These are phyloP conservation scores for Cheilosia variabilis DNA, from an alignment of 2,888 invertebrate species.

Conservation along the genomic window DNA sequence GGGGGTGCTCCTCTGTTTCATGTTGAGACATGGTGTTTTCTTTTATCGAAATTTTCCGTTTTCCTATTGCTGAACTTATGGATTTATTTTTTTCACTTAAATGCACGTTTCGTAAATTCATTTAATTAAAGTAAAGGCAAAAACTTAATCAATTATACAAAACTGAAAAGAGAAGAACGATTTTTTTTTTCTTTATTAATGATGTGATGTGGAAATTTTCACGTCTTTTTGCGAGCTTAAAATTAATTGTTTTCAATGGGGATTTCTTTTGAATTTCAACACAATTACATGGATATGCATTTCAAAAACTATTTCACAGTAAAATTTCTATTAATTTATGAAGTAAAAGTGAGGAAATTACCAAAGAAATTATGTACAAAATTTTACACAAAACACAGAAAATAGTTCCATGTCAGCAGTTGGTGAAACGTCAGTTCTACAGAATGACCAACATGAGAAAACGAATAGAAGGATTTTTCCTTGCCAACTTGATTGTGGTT, in stretches of 20 bases:
- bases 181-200: conserved; percentile 11
- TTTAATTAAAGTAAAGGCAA: conserved; percentile 29
- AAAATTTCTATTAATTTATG: neutral
- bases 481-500: conserved; percentile 54
- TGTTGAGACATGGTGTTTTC: conserved; percentile 62
- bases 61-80: conserved; percentile 22
- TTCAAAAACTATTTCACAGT: neutral
- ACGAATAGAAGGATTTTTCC: conserved; percentile 22
- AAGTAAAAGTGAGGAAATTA: conserved; percentile 51
- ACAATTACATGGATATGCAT: neutral
- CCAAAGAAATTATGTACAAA: conserved; percentile 78
- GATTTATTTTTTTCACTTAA: conserved; percentile 49
- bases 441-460: conserved; percentile 58
- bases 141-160: conserved; percentile 60
- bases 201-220: conserved; percentile 6
- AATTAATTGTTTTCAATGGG: neutral
- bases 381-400: conserved; percentile 77
- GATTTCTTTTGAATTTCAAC: conserved; percentile 15
- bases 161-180: conserved; percentile 57
- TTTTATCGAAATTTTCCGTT: conserved; percentile 9
- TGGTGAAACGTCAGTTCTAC: conserved; percentile 65
- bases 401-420: conserved; percentile 80
- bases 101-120: conserved; percentile 55
- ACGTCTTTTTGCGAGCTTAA: neutral
- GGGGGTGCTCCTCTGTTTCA: conserved; percentile 61